Conservation (phyloP, 2,797 vertebrate species). For the Telmatherina bonti region DNA sequence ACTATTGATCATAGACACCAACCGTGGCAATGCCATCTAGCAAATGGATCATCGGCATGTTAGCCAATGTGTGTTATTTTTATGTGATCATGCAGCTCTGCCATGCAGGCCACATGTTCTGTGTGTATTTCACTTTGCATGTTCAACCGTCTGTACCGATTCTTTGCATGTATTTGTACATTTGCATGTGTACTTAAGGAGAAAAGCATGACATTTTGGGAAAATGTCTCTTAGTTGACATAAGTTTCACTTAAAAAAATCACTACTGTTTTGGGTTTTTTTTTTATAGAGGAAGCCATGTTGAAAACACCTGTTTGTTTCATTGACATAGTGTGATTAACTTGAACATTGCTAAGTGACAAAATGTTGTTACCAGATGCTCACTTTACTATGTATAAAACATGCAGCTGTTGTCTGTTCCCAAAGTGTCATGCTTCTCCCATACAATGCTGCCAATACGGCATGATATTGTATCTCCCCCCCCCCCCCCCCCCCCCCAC, state of each 20-base stretch:
- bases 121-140: constrained; percentile 54
- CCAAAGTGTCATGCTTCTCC: neutral
- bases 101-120: constrained; percentile 19
- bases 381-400: too few relatives aligned
- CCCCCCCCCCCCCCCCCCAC: too few relatives aligned
- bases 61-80: neutral
- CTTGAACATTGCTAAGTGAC: neutral
- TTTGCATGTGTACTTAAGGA: constrained; percentile 51
- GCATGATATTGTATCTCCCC: neutral
- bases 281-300: neutral
- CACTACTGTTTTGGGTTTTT: neutral
- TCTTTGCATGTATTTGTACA: constrained; percentile 42
- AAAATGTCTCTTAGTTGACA: neutral
- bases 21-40: neutral
- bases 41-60: neutral
- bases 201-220: constrained; percentile 12
- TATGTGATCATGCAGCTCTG: constrained; percentile 48
- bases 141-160: constrained; percentile 15
- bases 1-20: neutral
- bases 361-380: neutral
- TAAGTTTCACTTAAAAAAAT: neutral
- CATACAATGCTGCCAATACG: neutral
- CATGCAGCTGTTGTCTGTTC: neutral
- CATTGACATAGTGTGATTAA: neutral
- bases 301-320: neutral